These are phyloP conservation scores for Amaurobius ferox DNA, from an alignment of 2,888 invertebrate species.

Conservation along the genomic window DNA sequence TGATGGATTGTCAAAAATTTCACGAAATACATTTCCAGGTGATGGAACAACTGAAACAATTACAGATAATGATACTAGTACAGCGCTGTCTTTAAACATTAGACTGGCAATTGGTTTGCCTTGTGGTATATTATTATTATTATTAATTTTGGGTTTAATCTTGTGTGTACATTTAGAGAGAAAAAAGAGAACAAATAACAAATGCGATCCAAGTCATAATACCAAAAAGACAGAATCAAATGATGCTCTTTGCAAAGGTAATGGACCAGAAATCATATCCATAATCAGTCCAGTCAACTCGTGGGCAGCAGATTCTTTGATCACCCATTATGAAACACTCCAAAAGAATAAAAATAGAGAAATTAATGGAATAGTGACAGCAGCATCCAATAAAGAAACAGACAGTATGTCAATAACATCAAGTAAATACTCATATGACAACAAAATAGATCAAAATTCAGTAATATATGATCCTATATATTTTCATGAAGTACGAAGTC, in stretches of 20 bases:
- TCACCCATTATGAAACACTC: slow-evolving; percentile 52
- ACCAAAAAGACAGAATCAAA: slow-evolving; percentile 33
- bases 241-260: slow-evolving; percentile 28
- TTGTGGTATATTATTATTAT: slow-evolving; percentile 27
- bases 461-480: slow-evolving; percentile 37
- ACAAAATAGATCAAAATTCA: slow-evolving; percentile 20
- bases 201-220: not conserved
- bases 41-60: not conserved
- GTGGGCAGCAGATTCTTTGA: slow-evolving; percentile 39
- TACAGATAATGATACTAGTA: not conserved
- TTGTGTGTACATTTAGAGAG: slow-evolving; percentile 21
- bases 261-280: slow-evolving; percentile 31
- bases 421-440: slow-evolving; percentile 43
- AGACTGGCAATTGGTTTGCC: slow-evolving; percentile 27
- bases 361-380: not conserved
- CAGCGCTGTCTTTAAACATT: not conserved
- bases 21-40: not conserved
- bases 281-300: slow-evolving; percentile 60
- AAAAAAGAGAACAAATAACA: slow-evolving; percentile 1
- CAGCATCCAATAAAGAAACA: slow-evolving; percentile 16
- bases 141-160: slow-evolving; percentile 32
- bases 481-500: slow-evolving; percentile 10
- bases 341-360: slow-evolving; percentile 30
- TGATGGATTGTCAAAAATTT: not conserved
- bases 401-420: slow-evolving; percentile 36